Evolutionary conservation across 2,888 invertebrate species (phyloP).

Genomic region (Drosophila acutilabella): DNA sequence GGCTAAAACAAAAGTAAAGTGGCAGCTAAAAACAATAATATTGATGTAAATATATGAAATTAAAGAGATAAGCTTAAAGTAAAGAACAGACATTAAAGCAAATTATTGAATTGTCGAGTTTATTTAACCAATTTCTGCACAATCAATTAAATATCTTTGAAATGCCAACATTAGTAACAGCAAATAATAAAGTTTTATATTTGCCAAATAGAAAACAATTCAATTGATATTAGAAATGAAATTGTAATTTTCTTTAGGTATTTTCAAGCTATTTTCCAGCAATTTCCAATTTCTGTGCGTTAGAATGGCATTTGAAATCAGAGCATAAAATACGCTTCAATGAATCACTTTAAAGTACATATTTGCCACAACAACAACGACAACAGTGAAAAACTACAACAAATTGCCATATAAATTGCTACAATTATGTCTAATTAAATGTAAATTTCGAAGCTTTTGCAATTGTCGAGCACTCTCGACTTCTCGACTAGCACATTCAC

Average conservation of each 20-base stretch:
- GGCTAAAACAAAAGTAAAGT: not conserved
- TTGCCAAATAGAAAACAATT: not conserved
- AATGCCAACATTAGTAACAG: not conserved
- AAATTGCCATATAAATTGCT: constrained; percentile 63
- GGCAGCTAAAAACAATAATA: not conserved
- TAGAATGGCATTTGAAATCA: constrained; percentile 30
- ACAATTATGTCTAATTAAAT: constrained; percentile 76
- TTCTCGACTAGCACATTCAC: constrained; percentile 1
- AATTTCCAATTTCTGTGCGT: not conserved
- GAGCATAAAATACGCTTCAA: constrained; percentile 25
- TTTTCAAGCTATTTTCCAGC: not conserved
- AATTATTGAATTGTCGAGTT: not conserved
- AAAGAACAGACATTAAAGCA: not conserved
- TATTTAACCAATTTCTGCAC: not conserved
- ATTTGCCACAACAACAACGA: constrained; percentile 10
- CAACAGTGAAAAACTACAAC: constrained; percentile 7
- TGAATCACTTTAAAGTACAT: constrained; percentile 47
- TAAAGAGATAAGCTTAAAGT: not conserved
- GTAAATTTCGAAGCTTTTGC: constrained; percentile 61
- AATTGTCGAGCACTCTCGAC: constrained; percentile 19
- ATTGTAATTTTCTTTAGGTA: constrained; percentile 4
- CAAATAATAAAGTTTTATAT: not conserved
- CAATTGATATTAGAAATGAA: constrained; percentile 11
- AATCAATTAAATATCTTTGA: not conserved
- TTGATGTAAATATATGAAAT: not conserved